Base-by-base conservation (phyloP, 35 echinoderm and acorn worm species). In the Diadema setosum region DNA sequence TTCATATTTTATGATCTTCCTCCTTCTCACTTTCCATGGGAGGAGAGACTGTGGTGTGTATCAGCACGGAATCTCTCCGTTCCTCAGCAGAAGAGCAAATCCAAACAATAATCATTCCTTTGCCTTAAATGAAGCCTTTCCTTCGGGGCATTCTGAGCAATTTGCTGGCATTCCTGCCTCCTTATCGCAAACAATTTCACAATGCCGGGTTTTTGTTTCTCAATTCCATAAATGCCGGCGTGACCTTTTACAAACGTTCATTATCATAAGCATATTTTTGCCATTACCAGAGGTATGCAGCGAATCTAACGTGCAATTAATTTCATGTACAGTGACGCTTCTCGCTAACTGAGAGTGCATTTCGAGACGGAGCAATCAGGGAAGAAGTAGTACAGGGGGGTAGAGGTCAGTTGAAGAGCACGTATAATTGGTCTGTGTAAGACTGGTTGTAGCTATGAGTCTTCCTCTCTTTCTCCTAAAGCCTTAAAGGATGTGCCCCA, bases 181-280 rank as follows among this genome's bases (percentile, higher is more conserved):
- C 37, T 78, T 78, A 78, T 78, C 73, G 21, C 14, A 25, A 78
- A 36, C 27, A 78, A 78, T 78, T 78, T 41, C 36, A 78, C 44
- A n/a, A 78, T 78, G 73, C 18, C 34, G 40, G 73, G n/a, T n/a
- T 78, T 36, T 78, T 78, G 73, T 78, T 78, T 78, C 40, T 14
- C 21, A 41, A 78, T 78, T 78, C 73, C 73, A 35, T n/a, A 78
- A 78, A 78, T 78, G 44, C 73, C 40, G 37, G 40, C 44, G 44
- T 78, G 73, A 78, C 73, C 73, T 78, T 78, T 78, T 36, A 78
- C 73, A 78, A 78, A 78, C 73, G 73, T 78, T 78, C 73, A 78
- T 78, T 78, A 78, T 78, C 73, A 78, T 78, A 78, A 78, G 44
- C 73, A 78, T 78, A 78, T 78, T 78, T 78, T 78, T 78, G 73